A percentile compares a stretch with the other conserved stretches of the same genome.
phyloP scores from a whole-genome alignment of 2,888 invertebrate species.

The Ophion slaviceki region DNA sequence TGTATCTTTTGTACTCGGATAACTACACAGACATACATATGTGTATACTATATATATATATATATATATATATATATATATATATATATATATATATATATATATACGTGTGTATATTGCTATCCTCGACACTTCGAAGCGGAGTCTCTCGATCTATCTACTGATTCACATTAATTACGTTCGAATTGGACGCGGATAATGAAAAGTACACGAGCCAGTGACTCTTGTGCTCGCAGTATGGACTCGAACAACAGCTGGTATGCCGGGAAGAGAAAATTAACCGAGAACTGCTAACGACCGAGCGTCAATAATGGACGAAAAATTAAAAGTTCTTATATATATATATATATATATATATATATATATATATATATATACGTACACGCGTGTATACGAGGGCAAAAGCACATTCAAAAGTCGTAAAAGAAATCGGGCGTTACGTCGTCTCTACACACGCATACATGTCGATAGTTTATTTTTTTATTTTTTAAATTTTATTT shows the following conservation, averaged over 20 bases:
- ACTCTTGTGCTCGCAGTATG: conserved; percentile 20
- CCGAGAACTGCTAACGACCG: conserved; percentile 51
- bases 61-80: too few relatives aligned
- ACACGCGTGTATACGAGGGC: background rate
- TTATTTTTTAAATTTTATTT: too few relatives aligned
- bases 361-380: background rate
- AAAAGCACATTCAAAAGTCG: conserved; percentile 23
- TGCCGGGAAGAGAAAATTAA: conserved; percentile 53
- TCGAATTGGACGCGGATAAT: conserved; percentile 62
- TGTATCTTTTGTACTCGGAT: conserved; percentile 9
- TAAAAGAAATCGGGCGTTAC: conserved; percentile 45
- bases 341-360: background rate
- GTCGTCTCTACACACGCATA: background rate
- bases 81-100: too few relatives aligned
- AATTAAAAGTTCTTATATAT: conserved; percentile 41
- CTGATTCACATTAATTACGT: conserved; percentile 66
- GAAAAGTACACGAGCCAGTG: conserved; percentile 61
- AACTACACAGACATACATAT: too few relatives aligned
- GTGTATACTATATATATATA: too few relatives aligned
- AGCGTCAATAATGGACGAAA: conserved; percentile 52
- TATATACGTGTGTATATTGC: background rate
- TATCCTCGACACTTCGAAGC: conserved; percentile 15
- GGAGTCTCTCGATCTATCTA: conserved; percentile 35
- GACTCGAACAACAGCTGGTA: conserved; percentile 41
- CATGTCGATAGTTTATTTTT: too few relatives aligned